Evolutionary conservation across 2,888 invertebrate species (phyloP).

Genomic region (Drosophila mulleri): DNA sequence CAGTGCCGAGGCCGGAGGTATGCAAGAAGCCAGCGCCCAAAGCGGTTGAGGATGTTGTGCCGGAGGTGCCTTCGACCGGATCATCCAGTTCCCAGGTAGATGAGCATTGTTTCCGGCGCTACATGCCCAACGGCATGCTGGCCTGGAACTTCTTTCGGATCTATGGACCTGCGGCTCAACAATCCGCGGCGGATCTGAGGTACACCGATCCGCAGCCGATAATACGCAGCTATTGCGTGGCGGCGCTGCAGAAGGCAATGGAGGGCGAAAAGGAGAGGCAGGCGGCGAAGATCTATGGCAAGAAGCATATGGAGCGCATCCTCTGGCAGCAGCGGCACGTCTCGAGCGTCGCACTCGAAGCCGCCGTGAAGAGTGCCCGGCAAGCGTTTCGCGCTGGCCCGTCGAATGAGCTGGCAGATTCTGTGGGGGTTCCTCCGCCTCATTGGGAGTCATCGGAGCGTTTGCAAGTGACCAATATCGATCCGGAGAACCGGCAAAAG

Average conservation of each 20-base stretch:
- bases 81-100: not conserved
- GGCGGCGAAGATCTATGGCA: not conserved
- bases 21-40: not conserved
- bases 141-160: conserved; percentile 51
- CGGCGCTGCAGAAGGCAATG: conserved; percentile 25
- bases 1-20: not conserved
- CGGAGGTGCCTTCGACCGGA: not conserved
- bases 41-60: not conserved
- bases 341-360: not conserved
- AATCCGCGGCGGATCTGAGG: not conserved
- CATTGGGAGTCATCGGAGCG: not conserved
- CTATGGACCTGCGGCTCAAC: conserved; percentile 23
- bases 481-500: conserved; percentile 59
- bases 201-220: conserved; percentile 25
- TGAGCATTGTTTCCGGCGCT: conserved; percentile 14
- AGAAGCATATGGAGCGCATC: not conserved
- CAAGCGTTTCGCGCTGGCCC: not conserved
- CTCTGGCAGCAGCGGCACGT: not conserved
- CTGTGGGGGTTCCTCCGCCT: not conserved
- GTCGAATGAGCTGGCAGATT: no score
- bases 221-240: conserved; percentile 40
- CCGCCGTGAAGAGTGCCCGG: conserved; percentile 27
- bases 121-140: conserved; percentile 14
- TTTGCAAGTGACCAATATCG: conserved; percentile 26
- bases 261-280: not conserved